These are phyloP conservation scores for Dasysyrphus tricinctus DNA, from an alignment of 2,888 invertebrate species.

Conservation along the genomic window DNA sequence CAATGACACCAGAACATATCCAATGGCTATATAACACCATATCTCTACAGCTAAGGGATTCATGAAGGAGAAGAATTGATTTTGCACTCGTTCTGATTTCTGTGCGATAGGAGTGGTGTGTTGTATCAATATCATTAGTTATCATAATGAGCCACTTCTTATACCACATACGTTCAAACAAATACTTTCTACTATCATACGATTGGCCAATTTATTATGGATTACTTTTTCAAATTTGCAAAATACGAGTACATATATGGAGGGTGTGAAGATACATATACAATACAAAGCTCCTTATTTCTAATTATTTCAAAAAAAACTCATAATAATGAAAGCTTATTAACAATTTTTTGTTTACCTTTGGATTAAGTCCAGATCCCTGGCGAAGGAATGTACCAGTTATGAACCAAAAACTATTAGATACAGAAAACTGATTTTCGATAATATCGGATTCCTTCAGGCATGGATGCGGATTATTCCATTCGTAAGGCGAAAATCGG, in stretches of 20 bases:
- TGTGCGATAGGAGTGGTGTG: constrained; percentile 65
- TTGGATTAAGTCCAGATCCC: constrained; percentile 93
- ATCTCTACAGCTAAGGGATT: constrained; percentile 93
- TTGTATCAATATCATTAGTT: constrained; percentile 10
- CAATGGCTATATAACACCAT: constrained; percentile 91
- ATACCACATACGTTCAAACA: neutral
- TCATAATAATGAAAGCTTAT: neutral
- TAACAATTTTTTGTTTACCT: constrained; percentile 85
- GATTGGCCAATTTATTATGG: neutral
- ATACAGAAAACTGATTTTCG: constrained; percentile 98
- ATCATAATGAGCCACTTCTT: neutral
- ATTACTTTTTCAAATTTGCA: neutral
- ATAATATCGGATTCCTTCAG: constrained; percentile 92
- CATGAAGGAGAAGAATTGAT: constrained; percentile 92
- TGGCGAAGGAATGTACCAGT: constrained; percentile 94
- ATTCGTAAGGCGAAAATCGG: constrained; percentile 97
- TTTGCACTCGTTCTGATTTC: constrained; percentile 87
- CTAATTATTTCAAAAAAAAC: neutral
- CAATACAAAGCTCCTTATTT: neutral
- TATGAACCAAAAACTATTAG: constrained; percentile 96
- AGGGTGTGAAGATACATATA: neutral
- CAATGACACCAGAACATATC: constrained; percentile 91
- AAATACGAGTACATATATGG: neutral
- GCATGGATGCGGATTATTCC: constrained; percentile 93
- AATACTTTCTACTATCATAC: neutral